Evolutionary conservation across 2,888 invertebrate genomes (phyloP), one percentile per base, ranked within the genome.

Genomic region (Paralinhomoeus sp.): DNA sequence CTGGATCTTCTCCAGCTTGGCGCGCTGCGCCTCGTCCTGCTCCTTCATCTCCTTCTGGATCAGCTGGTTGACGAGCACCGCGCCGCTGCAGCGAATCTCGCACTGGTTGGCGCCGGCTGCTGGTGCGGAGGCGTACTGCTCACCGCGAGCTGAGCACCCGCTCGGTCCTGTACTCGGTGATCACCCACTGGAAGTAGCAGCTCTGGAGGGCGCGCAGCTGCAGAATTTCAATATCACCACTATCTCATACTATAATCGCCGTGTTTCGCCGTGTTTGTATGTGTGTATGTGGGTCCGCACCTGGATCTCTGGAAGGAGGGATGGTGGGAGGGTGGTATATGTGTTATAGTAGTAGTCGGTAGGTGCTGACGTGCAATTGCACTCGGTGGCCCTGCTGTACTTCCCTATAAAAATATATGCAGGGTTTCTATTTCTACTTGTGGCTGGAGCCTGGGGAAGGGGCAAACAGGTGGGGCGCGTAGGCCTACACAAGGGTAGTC

Each of bases 161-260:
- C 62, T 89, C 87, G 1, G 91, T 89, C 66, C 84, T 80, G 40
- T 87, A 80, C 62, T 93, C 93, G 60, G 82, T 79, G 33, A 93
- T 79, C 50, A 93, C 80, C 64, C 93, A 82, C 61, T 85, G 81
- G 71, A 99, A 99, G 67, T 93, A 91, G 66, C 83, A 83, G 53
- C 85, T 87, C 57, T 78, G 77, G 68, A 91, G 91, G 43, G 93
- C 73, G 50, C 93, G 72, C 54, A 81, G 72, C 64, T 93, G 91
- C 47, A 91, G 69, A 44, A 99, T 71, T 13, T 97, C 72, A 63
- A 89, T 87, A 0, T 76, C 78, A 62, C 99, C 89, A 61, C 91
- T n/a, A 91, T 37, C 87, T 72, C 2, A 80, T 80, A 62, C 99
- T 97, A 85, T 89, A 93, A 3, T 81, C 76, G 49, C 93, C 71